Evolutionary conservation across 1,140 invertebrate species (phyloP).

Genomic region (Tetramorium simillimum): DNA sequence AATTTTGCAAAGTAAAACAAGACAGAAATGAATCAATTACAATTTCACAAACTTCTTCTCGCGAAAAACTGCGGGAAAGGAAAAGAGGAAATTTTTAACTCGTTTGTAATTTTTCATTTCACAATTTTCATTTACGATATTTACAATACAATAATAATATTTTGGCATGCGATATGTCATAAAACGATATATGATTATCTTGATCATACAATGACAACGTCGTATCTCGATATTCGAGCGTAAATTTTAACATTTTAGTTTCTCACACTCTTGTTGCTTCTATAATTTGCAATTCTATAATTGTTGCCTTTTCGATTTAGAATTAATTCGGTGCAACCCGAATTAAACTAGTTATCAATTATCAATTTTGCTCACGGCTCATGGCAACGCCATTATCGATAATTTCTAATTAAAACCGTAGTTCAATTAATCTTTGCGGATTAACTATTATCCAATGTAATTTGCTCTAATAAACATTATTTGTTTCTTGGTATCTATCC

Average conservation of each 20-base stretch:
- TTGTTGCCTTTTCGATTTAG: neutral
- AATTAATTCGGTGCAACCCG: neutral
- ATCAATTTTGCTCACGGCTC: conserved; percentile 5
- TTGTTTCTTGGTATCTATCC: neutral
- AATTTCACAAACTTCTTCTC: no score
- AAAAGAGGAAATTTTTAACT: no score
- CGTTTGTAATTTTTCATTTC: no score
- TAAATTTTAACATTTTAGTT: neutral
- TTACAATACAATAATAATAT: neutral
- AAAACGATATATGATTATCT: neutral
- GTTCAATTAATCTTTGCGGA: neutral
- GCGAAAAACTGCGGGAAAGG: no score
- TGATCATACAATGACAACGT: no score
- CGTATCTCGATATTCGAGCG: neutral
- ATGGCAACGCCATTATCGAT: neutral
- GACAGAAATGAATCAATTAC: neutral
- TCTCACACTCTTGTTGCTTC: neutral
- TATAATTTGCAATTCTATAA: neutral
- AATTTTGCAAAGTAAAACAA: neutral
- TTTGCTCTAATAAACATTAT: neutral
- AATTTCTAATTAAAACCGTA: conserved; percentile 16
- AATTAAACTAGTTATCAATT: neutral
- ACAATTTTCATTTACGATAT: no score
- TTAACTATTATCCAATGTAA: neutral
- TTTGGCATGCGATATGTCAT: neutral